Evolutionary conservation across 2,888 invertebrate genomes (phyloP).

Genomic region (Thelaira solivaga): DNA sequence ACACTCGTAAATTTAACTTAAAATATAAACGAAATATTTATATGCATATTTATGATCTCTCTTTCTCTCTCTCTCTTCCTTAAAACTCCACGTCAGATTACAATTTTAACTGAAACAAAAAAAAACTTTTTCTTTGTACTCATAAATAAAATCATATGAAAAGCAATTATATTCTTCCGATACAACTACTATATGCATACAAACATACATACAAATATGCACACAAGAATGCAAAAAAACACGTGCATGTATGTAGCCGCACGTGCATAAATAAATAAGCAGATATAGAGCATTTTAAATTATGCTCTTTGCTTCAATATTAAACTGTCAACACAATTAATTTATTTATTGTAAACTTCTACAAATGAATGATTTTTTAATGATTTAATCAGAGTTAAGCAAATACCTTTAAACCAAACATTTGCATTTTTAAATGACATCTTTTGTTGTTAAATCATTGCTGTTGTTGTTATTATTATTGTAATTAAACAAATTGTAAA

Average conservation of each 20-base stretch:
- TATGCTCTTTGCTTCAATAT: conserved; percentile 17
- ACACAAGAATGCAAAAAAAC: too few relatives aligned
- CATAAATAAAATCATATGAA: neutral
- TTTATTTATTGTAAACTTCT: conserved; percentile 30
- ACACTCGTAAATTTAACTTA: neutral
- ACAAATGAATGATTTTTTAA: conserved; percentile 49
- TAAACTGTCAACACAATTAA: conserved; percentile 53
- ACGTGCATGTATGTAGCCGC: too few relatives aligned
- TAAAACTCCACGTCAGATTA: neutral
- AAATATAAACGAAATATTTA: too few relatives aligned
- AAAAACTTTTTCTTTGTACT: neutral
- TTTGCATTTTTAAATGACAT: conserved; percentile 52
- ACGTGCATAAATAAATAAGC: neutral
- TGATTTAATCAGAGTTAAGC: conserved; percentile 49
- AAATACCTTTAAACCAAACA: conserved; percentile 54
- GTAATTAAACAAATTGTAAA: conserved; percentile 37
- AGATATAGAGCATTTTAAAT: conserved; percentile 8
- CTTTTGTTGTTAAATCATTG: conserved; percentile 41
- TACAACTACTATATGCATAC: too few relatives aligned
- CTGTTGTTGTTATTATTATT: neutral
- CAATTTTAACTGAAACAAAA: too few relatives aligned
- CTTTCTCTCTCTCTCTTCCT: neutral
- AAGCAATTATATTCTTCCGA: neutral
- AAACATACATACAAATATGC: too few relatives aligned
- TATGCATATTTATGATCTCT: too few relatives aligned